phyloP scores from a whole-genome alignment of 2,113 vertebrate genomes.

The Balaenoptera acutorostrata region DNA sequence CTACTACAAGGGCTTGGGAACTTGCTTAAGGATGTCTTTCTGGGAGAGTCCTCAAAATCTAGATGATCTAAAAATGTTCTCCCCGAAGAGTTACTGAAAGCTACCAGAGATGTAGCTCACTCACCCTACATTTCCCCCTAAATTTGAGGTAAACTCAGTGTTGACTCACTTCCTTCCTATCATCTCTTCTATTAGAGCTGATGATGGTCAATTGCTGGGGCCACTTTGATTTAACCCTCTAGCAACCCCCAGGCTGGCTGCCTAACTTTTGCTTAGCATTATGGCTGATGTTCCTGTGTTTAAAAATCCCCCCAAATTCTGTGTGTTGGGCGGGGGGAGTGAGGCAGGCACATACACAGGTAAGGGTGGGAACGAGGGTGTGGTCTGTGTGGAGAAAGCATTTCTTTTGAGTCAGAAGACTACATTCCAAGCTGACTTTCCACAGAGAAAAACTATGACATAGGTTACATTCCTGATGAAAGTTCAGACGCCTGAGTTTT shows the following conservation, averaged over 20 bases:
- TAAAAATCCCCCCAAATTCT: neutral
- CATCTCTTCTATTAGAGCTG: neutral
- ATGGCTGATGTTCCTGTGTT: neutral
- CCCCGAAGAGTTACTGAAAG: neutral
- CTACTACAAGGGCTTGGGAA: neutral
- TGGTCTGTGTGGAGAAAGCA: neutral
- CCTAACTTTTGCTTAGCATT: neutral
- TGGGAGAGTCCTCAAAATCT: neutral
- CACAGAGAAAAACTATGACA: neutral
- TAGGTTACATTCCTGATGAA: neutral
- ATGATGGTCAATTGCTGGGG: too few species aligned
- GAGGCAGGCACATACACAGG: neutral
- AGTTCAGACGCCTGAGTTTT: neutral
- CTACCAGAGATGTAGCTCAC: neutral
- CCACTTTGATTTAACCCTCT: neutral
- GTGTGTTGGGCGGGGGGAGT: neutral
- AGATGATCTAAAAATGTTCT: neutral
- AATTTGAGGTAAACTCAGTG: neutral
- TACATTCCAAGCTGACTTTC: slow-evolving; percentile 10
- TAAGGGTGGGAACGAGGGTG: neutral
- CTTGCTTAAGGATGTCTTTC: slow-evolving; percentile 3
- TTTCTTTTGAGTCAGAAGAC: slow-evolving; percentile 19
- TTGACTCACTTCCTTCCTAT: neutral
- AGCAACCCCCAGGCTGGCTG: neutral
- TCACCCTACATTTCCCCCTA: neutral